phyloP scores from a whole-genome alignment of 2,113 vertebrate species.

The Cheirogaleus medius region DNA sequence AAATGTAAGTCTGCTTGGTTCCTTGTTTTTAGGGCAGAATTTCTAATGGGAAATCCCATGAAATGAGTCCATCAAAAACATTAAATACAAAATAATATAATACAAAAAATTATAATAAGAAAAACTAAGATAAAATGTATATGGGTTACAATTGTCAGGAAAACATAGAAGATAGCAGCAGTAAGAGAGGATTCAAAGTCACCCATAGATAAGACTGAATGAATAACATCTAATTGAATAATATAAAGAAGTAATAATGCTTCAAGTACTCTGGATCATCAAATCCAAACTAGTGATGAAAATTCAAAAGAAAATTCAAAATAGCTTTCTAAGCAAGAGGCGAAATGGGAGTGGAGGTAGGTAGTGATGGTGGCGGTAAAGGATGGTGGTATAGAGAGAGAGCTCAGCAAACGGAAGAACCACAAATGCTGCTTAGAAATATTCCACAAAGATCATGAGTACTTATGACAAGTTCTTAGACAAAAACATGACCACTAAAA shows the following conservation, averaged over 20 bases:
- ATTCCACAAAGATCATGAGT: neutral
- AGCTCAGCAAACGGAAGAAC: neutral
- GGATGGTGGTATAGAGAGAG: neutral
- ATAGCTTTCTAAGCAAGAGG: neutral
- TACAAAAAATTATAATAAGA: neutral
- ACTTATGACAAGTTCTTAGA: neutral
- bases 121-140: neutral
- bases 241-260: neutral
- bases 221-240: neutral
- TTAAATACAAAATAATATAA: neutral
- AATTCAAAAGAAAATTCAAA: neutral
- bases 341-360: neutral
- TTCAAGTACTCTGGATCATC: neutral
- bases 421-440: neutral
- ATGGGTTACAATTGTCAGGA: neutral
- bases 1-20: neutral
- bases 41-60: neutral
- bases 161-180: neutral
- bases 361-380: neutral
- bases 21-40: neutral
- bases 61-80: neutral
- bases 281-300: neutral
- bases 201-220: neutral
- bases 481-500: neutral
- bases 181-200: neutral